Base-by-base conservation (phyloP, 2,888 invertebrate genomes). In the Chelonus formosanus region DNA sequence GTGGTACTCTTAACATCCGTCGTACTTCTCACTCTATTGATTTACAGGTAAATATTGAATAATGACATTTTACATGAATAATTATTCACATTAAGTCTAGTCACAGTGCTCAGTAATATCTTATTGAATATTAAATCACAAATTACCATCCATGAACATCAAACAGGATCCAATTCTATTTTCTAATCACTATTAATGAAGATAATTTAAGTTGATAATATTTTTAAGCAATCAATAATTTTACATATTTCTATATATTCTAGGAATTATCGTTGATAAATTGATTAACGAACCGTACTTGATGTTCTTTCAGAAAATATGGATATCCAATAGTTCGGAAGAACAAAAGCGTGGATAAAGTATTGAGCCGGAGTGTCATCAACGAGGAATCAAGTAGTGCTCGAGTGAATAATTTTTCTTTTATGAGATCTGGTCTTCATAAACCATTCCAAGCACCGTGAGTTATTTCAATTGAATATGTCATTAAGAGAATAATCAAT, bases 1-100 rank as follows among this genome's bases (percentile, higher is more conserved):
- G 88, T 94, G 74, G 90, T 92, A 5, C 84, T 94, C 45, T 83
- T 95, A 20, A 87, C 94, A 67, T 91, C 91, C 48, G 89, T 93
- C 75, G 87, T 93, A 31, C 86, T 92, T 57, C 88, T 91, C 32
- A 91, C 92, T 0, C 89, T 92, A 68, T 86, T 93, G 71, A 92
- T 92, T 69, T 94, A 94, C 83, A 90, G 91, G 92, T 91, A 79
- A 76, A 6, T 6, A 48, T 40, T 50, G 31, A 48, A 7, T 32
- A n/a, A 35, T 32, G 32, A 34, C 3, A 32, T 53, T 3, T 34
- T 32, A n/a, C 3, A 55, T 34, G 10, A 55, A 40, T 40, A 5
- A 40, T 40, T 40, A 20, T 20, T 20, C 20, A 20, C 20, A 20
- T 20, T 20, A 2, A 20, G 20, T 20, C 20, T 20, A 20, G 20